These are phyloP conservation scores for Enteromius mattozi DNA, from an alignment of 2,797 vertebrate species.

Conservation along the genomic window DNA sequence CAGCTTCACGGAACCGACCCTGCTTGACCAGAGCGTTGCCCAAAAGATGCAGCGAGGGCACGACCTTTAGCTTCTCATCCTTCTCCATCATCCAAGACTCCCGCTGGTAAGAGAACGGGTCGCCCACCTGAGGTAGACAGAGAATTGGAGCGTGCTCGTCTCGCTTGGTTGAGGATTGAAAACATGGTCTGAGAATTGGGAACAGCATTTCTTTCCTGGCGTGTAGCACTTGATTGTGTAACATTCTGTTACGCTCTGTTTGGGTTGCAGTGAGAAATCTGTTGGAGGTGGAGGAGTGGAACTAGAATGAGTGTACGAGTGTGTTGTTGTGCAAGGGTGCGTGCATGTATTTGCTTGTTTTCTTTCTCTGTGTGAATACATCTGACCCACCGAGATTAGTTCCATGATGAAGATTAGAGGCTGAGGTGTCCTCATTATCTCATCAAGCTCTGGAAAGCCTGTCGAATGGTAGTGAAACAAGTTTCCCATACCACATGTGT, in stretches of 20 bases:
- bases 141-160: slow-evolving; percentile 26
- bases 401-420: slow-evolving; percentile 91
- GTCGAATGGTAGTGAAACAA: slow-evolving; percentile 89
- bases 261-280: slow-evolving; percentile 49
- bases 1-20: slow-evolving; percentile 77
- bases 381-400: slow-evolving; percentile 79
- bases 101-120: slow-evolving; percentile 83
- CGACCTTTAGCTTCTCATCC: slow-evolving; percentile 84
- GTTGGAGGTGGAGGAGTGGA: slow-evolving; percentile 36
- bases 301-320: slow-evolving; percentile 13
- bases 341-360: slow-evolving; percentile 49
- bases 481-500: slow-evolving; percentile 91
- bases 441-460: slow-evolving; percentile 85
- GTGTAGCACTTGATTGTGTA: slow-evolving; percentile 46
- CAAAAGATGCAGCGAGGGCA: slow-evolving; percentile 83
- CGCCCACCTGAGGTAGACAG: slow-evolving; percentile 79
- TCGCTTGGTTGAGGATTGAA: slow-evolving; percentile 42
- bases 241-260: slow-evolving; percentile 58
- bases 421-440: slow-evolving; percentile 85
- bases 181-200: slow-evolving; percentile 42
- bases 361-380: slow-evolving; percentile 8
- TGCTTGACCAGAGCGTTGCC: slow-evolving; percentile 85
- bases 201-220: slow-evolving; percentile 56
- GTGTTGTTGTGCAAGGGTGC: slow-evolving; percentile 17
- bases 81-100: slow-evolving; percentile 92